Base-by-base conservation (phyloP, 2,888 invertebrate species). In the Cryptophagus acutangulus region DNA sequence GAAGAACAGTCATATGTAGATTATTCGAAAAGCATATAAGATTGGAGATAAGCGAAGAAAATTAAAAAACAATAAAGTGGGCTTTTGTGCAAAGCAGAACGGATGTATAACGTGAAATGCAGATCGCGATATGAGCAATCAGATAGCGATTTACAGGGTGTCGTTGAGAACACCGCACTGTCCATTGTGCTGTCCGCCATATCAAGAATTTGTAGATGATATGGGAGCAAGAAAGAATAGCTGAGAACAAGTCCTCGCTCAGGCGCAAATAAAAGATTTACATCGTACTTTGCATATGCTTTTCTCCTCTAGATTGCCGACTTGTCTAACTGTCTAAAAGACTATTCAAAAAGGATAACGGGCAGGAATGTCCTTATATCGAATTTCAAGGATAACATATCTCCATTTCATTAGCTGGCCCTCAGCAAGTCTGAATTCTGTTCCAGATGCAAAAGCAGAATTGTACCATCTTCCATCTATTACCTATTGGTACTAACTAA, bases 141-240 rank as follows among this genome's bases (percentile, higher is more conserved):
- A 65, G 65, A 66, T 66, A 66, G 52, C 58, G 55, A 54, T 58
- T 52, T 58, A 60, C 61, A 59, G 64, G 65, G 66, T 67, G 67
- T 67, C 64, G 64, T 63, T 63, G 13, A 59, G 62, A 65, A 67
- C 67, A 67, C 63, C 61, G 65, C 58, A 49, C 57, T 57, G 57
- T 54, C 65, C 66, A 67, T 67, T 67, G 67, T 67, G 53, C 66
- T 67, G 66, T 67, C 67, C 56, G 53, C 55, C 51, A 55, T 59
- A 65, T 66, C 64, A 57, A 57, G 62, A 62, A 63, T 64, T 63
- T 59, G 63, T 61, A 64, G 61, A 64, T 65, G 65, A 65, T 63
- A 63, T 57, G 56, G 54, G 51, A 60, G 58, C 62, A 63, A 61
- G 61, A 62, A 62, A 63, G 62, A 62, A 62, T 59, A 61, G 58